A percentile compares a stretch with the other conserved stretches of the same genome.
phyloP scores from a whole-genome alignment of 2,797 vertebrate species.

The Lateolabrax maculatus region DNA sequence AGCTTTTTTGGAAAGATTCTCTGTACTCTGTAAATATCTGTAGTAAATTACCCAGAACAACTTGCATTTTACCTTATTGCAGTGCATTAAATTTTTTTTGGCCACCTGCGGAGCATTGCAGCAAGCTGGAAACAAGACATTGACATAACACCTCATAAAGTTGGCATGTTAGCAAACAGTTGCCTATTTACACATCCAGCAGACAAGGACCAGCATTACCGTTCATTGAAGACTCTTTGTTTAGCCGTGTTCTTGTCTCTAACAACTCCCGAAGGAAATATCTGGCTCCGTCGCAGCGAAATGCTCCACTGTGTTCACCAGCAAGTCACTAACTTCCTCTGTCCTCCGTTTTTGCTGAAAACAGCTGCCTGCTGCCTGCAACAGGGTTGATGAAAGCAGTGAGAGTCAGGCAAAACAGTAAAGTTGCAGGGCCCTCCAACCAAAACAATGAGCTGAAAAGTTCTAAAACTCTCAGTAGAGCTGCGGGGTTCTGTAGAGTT shows the following conservation, averaged over 20 bases:
- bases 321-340: constrained; percentile 10
- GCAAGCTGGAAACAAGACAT: constrained; percentile 25
- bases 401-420: not conserved
- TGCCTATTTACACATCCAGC: constrained; percentile 10
- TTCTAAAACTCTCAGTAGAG: not conserved
- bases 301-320: not conserved
- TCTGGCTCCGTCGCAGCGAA: not conserved
- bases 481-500: not conserved
- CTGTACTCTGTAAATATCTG: not conserved
- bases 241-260: constrained; percentile 1
- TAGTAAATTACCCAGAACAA: not conserved
- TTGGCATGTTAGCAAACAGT: constrained; percentile 1
- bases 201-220: not conserved
- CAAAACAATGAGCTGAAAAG: not conserved
- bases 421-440: not conserved
- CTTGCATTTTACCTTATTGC: not conserved
- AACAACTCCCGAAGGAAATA: constrained; percentile 10
- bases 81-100: no score
- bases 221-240: not conserved
- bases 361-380: not conserved
- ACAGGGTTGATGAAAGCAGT: not conserved
- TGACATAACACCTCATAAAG: not conserved
- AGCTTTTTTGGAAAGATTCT: not conserved
- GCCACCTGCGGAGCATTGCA: not conserved
- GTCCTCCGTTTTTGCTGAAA: not conserved